Base-by-base conservation (phyloP, 2,888 invertebrate genomes). In the Agonopterix subpropinquella region DNA sequence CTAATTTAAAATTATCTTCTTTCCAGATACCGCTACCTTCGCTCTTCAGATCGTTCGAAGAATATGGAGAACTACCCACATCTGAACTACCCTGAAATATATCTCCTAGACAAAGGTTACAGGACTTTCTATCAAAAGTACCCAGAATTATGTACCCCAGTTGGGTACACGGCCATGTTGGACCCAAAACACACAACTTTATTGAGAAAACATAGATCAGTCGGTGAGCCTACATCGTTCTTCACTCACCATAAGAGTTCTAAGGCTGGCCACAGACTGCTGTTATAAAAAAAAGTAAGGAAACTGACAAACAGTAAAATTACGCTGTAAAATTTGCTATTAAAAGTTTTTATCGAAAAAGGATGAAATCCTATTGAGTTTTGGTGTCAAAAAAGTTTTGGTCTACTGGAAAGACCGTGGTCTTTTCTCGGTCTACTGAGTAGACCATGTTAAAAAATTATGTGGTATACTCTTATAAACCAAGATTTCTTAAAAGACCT, bases 11-110 rank as follows among this genome's bases (percentile, higher is more conserved):
- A 28, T 28, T 7, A 28, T 39, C n/a, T 2, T 47, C 13, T 43
- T 74, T 80, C 0, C 84, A 95, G 95, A 70, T 94, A 92, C 41
- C 92, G 97, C 2, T 96, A 93, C 77, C 88, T 99, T 48, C 92
- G 98, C 4, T 93, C 93, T 45, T 84, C 92, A 35, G 98, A 99
- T 80, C 91, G 99, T 0, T 92, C 92, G 11, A 84, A 91, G 42
- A 96, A 98, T 81, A 92, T 91, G 53, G 93, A 93, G 47, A 89
- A 90, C 53, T 98, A 98, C 80, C 99, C 99, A 0, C 86, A 91
- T 0, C 89, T 99, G 0, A 89, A 94, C 70, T 97, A 95, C 87
- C 98, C 98, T 0, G 99, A 99, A 79, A 88, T 98, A 2, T 99
- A 99, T 80, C 88, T 99, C 1, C 89, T 99, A 18, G 95, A 97